These are phyloP conservation scores for Synchiropus splendidus DNA, from an alignment of 2,113 vertebrate species.

Conservation along the genomic window DNA sequence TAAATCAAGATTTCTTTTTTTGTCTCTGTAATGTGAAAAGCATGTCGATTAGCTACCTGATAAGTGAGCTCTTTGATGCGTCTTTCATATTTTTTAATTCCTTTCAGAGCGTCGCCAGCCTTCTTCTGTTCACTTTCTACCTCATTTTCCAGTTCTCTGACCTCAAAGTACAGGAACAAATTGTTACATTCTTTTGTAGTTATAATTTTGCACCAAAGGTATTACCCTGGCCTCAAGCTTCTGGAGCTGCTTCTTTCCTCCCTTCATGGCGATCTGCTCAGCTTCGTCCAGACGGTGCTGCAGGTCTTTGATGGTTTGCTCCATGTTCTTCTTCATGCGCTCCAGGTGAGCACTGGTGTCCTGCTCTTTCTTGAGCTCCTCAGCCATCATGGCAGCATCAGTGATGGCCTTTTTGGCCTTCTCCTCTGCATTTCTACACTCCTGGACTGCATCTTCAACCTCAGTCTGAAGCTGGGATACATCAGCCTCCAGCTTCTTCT, in stretches of 20 bases:
- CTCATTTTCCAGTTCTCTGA: conserved; percentile 52
- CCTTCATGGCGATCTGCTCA: conserved; percentile 78
- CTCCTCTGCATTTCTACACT: conserved; percentile 63
- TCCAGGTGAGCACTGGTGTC: conserved; percentile 85
- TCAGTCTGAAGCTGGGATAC: conserved; percentile 55
- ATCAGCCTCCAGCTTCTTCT: conserved; percentile 65
- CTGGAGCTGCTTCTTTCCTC: conserved; percentile 77
- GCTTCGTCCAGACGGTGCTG: conserved; percentile 76
- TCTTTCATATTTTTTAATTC: conserved; percentile 54
- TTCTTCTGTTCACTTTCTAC: conserved; percentile 47
- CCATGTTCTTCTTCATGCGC: conserved; percentile 70
- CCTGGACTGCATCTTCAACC: conserved; percentile 61
- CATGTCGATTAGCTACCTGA: too few relatives aligned
- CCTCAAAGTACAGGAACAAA: conserved; percentile 17
- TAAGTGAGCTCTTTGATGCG: conserved; percentile 55
- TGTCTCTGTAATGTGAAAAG: too few relatives aligned
- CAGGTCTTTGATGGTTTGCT: conserved; percentile 66
- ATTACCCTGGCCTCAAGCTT: conserved; percentile 73
- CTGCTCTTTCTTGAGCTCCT: conserved; percentile 87
- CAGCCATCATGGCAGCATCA: conserved; percentile 80
- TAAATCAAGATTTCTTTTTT: neutral
- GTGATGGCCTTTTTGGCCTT: conserved; percentile 65
- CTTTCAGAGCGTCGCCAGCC: conserved; percentile 45
- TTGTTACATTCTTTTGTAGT: neutral
- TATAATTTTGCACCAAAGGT: neutral